Base-by-base conservation (phyloP, 2,797 vertebrate species). In the Argyrosomus regius region DNA sequence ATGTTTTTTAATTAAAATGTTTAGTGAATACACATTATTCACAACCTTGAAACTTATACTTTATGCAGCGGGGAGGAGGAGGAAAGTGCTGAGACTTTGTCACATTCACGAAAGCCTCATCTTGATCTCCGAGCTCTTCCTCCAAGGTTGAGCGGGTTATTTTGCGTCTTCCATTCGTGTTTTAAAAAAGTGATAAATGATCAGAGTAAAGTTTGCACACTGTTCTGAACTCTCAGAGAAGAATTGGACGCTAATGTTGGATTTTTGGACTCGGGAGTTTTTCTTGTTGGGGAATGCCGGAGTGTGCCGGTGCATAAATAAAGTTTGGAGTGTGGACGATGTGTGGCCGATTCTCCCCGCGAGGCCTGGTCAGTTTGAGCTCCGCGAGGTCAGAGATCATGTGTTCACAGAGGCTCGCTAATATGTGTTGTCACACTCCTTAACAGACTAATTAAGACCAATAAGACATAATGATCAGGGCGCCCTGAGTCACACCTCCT, bases 1-100 rank as follows among this genome's bases (percentile, higher is more conserved):
- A 61, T 87, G 83, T 78, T 88, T 90, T 92, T 89, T 88, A 90
- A 92, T 92, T 91, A 88, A 92, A 92, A 90, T 89, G 87, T 86
- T 91, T 84, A 80, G 89, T 61, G 72, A 80, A 88, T 90, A 88
- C 85, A 88, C 86, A 87, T 90, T 88, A 91, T 89, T 91, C 87
- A 90, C 86, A 82, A 89, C 81, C 84, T 87, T 89, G 86, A 72
- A 88, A 87, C 83, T 63, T 81, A 45, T 58, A 87, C 82, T 83
- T 88, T 81, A 76, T 87, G 78, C 88, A 67, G 77, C 60, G 4
- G 28, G 49, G 35, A 39, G 35, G 35, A 9, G 35, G 35, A 39
- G 63, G 31, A 54, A 70, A 63, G 75, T 78, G 69, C 56, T 52
- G 71, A 74, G 69, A 80, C 83, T 89, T 78, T 73, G 78, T 84